Evolutionary conservation across 37 sponge, comb jelly and placozoan species (phyloP), one percentile per base, ranked within the genome.

Genomic region (Petrosia ficiformis): DNA sequence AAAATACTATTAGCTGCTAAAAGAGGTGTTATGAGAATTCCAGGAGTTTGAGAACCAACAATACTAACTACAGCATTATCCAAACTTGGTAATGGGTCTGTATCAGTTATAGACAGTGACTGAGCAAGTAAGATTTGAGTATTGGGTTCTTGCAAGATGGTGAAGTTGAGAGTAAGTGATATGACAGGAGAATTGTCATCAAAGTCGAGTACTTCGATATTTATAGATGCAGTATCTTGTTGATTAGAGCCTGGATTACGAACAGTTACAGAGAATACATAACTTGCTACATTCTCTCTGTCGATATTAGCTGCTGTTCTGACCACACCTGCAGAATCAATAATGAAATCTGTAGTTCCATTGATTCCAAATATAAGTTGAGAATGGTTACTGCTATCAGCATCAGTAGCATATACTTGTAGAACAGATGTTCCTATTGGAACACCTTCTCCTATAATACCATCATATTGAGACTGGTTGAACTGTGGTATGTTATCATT

Each of bases 301-400:
- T 91, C 77, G 5, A 91, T 59, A 1, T 34, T 11, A 5, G n/a
- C 5, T 2, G 44, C 71, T 2, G 79, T 33, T 21, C 38, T 39
- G 14, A 91, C 42, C 16, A 29, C 52, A 31, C 92, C 92, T 31
- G 83, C 76, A 33, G n/a, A 30, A 39, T 78, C 68, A 25, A 91
- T 71, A n/a, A 39, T 38, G 60, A 91, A 79, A 5, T 25, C 22
- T 0, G 26, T 22, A 6, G 63, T 61, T 22, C 63, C 63, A 11
- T 8, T n/a, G 8, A 68, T 39, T 3, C 65, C 25, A 28, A 70
- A 76, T 10, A 33, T 10, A 28, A 76, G 28, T 25, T 71, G 28
- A 65, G 69, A 68, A 63, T 26, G 24, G 26, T 4, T 67, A 4
- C 77, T 68, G 4, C 33, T 32, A 67, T 92, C 88, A 4, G 24